A percentile compares a stretch with the other conserved stretches of the same genome.
These are phyloP conservation scores for Hermaeophaga mercurialis DNA, from an alignment of 2,888 invertebrate genomes.

Conservation along the genomic window DNA sequence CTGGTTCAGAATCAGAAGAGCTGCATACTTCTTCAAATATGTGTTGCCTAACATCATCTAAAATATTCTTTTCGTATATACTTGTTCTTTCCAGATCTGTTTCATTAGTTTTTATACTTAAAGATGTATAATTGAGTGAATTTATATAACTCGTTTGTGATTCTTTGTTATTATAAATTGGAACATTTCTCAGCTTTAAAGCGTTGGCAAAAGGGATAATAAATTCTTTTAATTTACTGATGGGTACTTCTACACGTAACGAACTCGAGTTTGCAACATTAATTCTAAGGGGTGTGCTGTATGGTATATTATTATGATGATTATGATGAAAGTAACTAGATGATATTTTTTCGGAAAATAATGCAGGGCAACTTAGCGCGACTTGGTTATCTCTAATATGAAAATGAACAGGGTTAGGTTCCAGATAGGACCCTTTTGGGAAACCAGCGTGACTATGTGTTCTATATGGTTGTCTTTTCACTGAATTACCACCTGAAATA, in stretches of 20 bases:
- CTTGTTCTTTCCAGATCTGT: too few relatives aligned
- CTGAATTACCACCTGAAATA: constrained; percentile 45
- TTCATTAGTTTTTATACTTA: constrained; percentile 36
- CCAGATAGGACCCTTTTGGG: constrained; percentile 54
- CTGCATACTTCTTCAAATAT: constrained; percentile 34
- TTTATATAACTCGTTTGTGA: constrained; percentile 49
- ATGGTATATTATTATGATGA: constrained; percentile 10
- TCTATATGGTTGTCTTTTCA: constrained; percentile 45
- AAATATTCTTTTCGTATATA: constrained; percentile 40
- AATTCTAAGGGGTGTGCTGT: constrained; percentile 44
- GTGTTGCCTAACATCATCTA: constrained; percentile 39
- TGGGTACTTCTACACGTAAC: constrained; percentile 49
- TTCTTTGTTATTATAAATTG: constrained; percentile 38
- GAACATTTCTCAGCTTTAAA: constrained; percentile 42
- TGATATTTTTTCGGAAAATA: constrained; percentile 3
- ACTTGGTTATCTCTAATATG: constrained; percentile 50
- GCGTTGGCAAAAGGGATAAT: constrained; percentile 53
- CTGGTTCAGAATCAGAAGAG: constrained; percentile 24
- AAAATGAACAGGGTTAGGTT: constrained; percentile 56
- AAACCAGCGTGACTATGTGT: constrained; percentile 53
- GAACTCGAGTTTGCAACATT: constrained; percentile 46
- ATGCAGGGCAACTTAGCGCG: constrained; percentile 45
- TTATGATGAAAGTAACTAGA: constrained; percentile 36
- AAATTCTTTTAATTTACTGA: constrained; percentile 49
- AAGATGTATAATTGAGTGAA: constrained; percentile 39